phyloP scores from a whole-genome alignment of 2,888 invertebrate genomes.

The Brachyptera putata region DNA sequence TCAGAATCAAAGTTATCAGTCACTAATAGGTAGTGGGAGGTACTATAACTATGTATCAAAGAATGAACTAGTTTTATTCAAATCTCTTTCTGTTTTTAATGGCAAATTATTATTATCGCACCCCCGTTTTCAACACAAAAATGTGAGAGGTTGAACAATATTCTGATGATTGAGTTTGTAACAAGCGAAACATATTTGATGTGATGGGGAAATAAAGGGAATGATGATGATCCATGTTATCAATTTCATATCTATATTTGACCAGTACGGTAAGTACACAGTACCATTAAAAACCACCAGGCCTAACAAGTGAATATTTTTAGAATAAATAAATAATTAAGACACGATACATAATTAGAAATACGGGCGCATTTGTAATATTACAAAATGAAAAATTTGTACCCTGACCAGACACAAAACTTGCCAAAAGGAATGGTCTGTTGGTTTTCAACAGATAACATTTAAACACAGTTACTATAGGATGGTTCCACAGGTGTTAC shows the following conservation, averaged over 20 bases:
- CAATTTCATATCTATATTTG: constrained; percentile 32
- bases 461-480: not conserved
- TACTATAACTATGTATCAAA: too few species aligned
- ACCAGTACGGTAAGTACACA: constrained; percentile 35
- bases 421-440: constrained; percentile 4
- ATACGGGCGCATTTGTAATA: not conserved
- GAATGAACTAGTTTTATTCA: too few species aligned
- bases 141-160: too few species aligned
- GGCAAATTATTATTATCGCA: too few species aligned
- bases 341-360: not conserved
- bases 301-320: constrained; percentile 27
- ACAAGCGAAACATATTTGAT: too few species aligned
- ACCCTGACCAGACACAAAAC: not conserved
- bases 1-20: too few species aligned
- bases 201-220: not conserved
- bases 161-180: too few species aligned
- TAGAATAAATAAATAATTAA: constrained; percentile 23
- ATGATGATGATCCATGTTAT: constrained; percentile 1
- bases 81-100: too few species aligned
- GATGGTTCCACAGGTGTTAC: constrained; percentile 5
- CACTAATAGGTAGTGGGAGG: too few species aligned
- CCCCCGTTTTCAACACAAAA: too few species aligned
- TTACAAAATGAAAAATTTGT: not conserved
- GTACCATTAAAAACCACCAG: constrained; percentile 32
- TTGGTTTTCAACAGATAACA: not conserved